phyloP scores from a whole-genome alignment of 2,797 vertebrate species.

The Spinus pinus region DNA sequence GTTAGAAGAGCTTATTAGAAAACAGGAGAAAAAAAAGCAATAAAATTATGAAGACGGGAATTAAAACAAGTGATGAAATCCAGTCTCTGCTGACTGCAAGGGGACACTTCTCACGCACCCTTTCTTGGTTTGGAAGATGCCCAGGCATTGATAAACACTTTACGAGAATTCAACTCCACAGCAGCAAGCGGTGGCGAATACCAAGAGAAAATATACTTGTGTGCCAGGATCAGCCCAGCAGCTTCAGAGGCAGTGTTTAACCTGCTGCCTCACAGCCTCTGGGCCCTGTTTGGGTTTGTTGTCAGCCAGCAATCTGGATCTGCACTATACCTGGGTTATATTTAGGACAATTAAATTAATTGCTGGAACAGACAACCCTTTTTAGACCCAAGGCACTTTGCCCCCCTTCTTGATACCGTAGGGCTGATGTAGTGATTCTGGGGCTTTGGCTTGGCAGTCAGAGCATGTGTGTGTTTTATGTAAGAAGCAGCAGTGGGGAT shows the following conservation, averaged over 20 bases:
- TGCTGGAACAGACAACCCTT: constrained; percentile 49
- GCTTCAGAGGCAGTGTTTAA: constrained; percentile 30
- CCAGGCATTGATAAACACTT: constrained; percentile 56
- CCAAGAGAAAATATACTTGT: neutral
- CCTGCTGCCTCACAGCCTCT: constrained; percentile 13
- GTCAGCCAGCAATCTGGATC: constrained; percentile 28
- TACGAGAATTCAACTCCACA: constrained; percentile 9
- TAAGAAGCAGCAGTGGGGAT: constrained; percentile 15
- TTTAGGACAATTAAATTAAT: constrained; percentile 65
- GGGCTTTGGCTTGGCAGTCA: constrained; percentile 42
- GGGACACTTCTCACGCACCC: constrained; percentile 8
- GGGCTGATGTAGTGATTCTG: constrained; percentile 44
- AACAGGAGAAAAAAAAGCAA: neutral
- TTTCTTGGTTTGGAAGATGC: constrained; percentile 57
- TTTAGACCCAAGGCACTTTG: constrained; percentile 26
- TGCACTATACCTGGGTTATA: constrained; percentile 29
- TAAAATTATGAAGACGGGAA: constrained; percentile 24
- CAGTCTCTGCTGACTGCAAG: constrained; percentile 20
- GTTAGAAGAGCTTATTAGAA: constrained; percentile 52
- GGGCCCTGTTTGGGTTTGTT: constrained; percentile 55
- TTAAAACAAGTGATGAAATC: constrained; percentile 50
- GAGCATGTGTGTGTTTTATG: neutral
- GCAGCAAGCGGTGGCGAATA: neutral
- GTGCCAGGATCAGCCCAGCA: constrained; percentile 1
- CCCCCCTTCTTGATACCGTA: neutral